phyloP scores from a whole-genome alignment of 2,797 vertebrate genomes.

The Parotocinclus haroldoi region DNA sequence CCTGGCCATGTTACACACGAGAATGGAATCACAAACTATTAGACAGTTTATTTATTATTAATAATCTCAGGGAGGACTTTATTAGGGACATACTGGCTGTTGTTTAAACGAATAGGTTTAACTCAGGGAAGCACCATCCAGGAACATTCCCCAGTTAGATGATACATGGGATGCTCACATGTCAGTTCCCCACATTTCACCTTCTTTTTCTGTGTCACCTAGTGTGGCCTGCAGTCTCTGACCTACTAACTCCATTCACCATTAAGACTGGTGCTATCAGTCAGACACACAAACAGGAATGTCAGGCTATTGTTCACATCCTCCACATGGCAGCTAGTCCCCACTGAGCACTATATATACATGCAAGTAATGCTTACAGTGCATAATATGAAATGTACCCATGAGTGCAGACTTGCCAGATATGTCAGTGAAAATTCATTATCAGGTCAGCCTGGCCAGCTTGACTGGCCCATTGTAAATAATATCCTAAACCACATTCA shows the following conservation, averaged over 20 bases:
- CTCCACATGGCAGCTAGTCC: no score
- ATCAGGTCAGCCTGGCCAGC: no score
- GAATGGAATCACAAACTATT: neutral
- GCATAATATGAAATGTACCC: no score
- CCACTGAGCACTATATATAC: neutral
- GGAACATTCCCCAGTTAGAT: conserved; percentile 9
- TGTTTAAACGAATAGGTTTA: neutral
- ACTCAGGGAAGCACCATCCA: neutral
- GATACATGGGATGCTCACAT: conserved; percentile 15
- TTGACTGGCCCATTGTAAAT: no score
- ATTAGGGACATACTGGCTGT: neutral
- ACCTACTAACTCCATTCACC: conserved; percentile 53
- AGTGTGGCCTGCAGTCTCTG: conserved; percentile 32
- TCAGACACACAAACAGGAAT: neutral
- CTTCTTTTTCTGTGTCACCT: conserved; percentile 22
- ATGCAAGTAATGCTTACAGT: no score
- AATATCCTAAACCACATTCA: no score
- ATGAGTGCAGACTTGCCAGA: no score
- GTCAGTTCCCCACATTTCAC: conserved; percentile 40
- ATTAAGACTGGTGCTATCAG: conserved; percentile 15
- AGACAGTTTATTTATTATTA: neutral
- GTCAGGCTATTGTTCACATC: neutral
- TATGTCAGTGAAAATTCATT: no score
- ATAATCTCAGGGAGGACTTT: neutral
- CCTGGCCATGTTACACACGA: neutral